Conservation (phyloP, 1,140 invertebrate species). For the Magallana angulata region DNA sequence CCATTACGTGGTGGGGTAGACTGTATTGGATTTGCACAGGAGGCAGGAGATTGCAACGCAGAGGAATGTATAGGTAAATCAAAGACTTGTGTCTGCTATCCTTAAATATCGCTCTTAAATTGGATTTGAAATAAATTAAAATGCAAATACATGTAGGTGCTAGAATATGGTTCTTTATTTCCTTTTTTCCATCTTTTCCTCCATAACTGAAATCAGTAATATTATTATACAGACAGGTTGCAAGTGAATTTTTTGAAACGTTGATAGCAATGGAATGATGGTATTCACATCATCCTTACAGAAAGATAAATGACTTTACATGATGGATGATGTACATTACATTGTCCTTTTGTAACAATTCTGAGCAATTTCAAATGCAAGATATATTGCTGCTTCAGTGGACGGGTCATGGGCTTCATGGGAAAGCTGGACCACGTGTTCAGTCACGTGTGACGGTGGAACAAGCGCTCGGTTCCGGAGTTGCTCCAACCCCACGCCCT, state of each 20-base stretch:
- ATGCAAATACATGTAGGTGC: too few species aligned
- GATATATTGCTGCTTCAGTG: not conserved
- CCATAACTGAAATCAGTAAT: too few species aligned
- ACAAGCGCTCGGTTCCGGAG: conserved; percentile 55
- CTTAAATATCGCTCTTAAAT: too few species aligned
- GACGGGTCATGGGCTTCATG: conserved; percentile 69
- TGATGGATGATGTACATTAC: not conserved
- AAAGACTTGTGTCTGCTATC: too few species aligned
- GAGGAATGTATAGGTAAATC: not conserved
- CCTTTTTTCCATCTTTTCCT: too few species aligned
- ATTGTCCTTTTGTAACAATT: not conserved
- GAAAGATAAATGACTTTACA: not conserved
- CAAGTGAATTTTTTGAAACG: too few species aligned
- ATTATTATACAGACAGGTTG: too few species aligned
- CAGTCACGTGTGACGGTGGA: conserved; percentile 66
- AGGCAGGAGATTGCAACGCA: conserved; percentile 1
- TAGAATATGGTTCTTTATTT: too few species aligned
- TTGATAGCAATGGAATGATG: too few species aligned
- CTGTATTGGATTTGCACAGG: conserved; percentile 31
- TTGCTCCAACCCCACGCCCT: conserved; percentile 50
- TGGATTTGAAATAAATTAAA: too few species aligned
- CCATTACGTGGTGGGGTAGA: not conserved
- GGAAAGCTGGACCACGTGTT: conserved; percentile 67
- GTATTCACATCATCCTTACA: too few species aligned
- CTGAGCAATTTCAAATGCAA: not conserved